Evolutionary conservation across 2,888 invertebrate species (phyloP).

Genomic region (Orthonychiurus folsomi): DNA sequence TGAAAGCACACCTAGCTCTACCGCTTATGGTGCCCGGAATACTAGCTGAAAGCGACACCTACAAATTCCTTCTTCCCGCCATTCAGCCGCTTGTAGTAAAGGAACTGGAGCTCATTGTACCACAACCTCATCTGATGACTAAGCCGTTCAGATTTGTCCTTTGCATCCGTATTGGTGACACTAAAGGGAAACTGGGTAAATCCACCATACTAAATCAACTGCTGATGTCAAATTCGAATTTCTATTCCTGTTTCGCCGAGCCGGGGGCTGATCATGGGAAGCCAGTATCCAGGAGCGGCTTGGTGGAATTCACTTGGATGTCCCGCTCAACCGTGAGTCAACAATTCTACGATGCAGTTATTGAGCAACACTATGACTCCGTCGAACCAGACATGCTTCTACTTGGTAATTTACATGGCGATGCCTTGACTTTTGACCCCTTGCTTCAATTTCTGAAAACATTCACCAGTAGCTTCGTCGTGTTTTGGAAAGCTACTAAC

Average conservation of each 20-base stretch:
- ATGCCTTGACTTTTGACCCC: not conserved
- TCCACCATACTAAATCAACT: not conserved
- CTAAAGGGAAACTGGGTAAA: not conserved
- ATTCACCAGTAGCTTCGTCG: not conserved
- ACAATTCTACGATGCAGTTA: not conserved
- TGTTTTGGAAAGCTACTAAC: not conserved
- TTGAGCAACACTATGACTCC: not conserved
- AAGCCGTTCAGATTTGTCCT: not conserved
- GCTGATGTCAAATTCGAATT: not conserved
- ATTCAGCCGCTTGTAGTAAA: not conserved
- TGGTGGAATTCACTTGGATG: not conserved
- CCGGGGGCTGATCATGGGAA: not conserved
- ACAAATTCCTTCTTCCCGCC: not conserved
- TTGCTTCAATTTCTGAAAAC: not conserved
- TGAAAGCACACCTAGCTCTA: not conserved
- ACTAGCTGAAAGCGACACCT: not conserved
- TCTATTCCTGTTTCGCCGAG: not conserved
- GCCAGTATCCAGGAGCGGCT: not conserved
- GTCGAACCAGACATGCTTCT: not conserved
- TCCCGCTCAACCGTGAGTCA: not conserved
- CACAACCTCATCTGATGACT: not conserved
- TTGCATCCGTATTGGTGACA: not conserved
- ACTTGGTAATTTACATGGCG: conserved; percentile 2
- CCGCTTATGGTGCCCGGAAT: not conserved
- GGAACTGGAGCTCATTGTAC: not conserved